Evolutionary conservation across 2,797 vertebrate species (phyloP).

Genomic region (Hoplostethus mediterraneus): DNA sequence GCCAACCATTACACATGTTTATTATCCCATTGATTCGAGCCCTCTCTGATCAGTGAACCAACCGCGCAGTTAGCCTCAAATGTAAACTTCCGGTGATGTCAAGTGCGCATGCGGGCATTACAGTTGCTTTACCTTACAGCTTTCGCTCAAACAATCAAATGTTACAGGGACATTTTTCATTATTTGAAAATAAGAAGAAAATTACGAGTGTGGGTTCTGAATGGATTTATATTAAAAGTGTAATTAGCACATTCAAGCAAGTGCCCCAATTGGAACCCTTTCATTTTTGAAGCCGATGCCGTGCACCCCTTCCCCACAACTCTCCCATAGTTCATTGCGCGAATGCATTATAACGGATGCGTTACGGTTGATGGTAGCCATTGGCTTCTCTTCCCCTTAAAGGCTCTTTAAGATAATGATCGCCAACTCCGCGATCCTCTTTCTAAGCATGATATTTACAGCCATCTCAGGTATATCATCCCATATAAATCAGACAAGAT

Average conservation of each 20-base stretch:
- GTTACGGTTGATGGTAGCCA: neutral
- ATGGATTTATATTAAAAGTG: neutral
- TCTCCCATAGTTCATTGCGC: conserved; percentile 35
- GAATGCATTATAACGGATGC: rapidly evolving
- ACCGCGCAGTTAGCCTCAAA: conserved; percentile 20
- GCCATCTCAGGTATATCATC: too few relatives aligned
- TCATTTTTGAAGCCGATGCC: neutral
- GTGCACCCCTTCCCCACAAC: rapidly evolving
- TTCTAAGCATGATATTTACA: too few relatives aligned
- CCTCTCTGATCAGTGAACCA: neutral
- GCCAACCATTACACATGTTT: neutral
- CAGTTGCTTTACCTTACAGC: neutral
- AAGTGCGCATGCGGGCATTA: conserved; percentile 53
- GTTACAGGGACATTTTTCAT: rapidly evolving
- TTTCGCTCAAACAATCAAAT: neutral
- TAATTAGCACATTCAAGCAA: too few relatives aligned
- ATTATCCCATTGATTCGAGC: neutral
- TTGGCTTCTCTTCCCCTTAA: neutral
- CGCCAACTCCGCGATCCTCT: neutral
- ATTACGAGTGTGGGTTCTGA: neutral
- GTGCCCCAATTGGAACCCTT: too few relatives aligned
- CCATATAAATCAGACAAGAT: neutral
- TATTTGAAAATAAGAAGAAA: rapidly evolving
- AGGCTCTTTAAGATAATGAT: conserved; percentile 14
- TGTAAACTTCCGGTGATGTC: neutral